Evolutionary conservation across 2,797 vertebrate genomes (phyloP).

Genomic region (Anabas testudineus): DNA sequence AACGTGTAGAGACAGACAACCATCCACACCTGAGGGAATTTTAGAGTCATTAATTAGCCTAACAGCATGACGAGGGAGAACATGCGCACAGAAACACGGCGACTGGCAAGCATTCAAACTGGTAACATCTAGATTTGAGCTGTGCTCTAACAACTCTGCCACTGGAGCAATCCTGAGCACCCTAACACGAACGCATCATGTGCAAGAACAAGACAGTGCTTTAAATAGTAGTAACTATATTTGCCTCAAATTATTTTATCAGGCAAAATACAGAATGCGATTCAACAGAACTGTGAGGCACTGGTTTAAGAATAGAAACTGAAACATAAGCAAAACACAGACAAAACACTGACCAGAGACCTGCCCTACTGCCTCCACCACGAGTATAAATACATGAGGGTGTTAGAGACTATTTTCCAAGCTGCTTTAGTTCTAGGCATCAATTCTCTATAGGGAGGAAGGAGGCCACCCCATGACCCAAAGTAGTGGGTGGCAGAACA

Average conservation of each 20-base stretch:
- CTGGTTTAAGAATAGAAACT: constrained; percentile 35
- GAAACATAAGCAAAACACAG: constrained; percentile 42
- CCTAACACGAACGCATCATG: not conserved
- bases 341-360: constrained; percentile 55
- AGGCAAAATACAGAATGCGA: not conserved
- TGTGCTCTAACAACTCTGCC: too few relatives aligned
- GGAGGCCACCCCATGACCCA: constrained; percentile 21
- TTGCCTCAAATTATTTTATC: not conserved
- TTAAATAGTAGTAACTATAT: not conserved
- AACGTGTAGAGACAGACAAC: too few relatives aligned
- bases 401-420: constrained; percentile 35
- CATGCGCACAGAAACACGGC: too few relatives aligned
- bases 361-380: constrained; percentile 46
- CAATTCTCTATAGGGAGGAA: constrained; percentile 18
- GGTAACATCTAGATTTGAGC: too few relatives aligned
- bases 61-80: too few relatives aligned
- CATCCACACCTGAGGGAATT: too few relatives aligned
- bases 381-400: constrained; percentile 65
- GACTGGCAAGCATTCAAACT: too few relatives aligned
- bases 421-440: constrained; percentile 25
- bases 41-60: too few relatives aligned
- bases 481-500: constrained; percentile 56
- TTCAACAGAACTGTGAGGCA: constrained; percentile 26
- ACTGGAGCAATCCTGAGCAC: too few relatives aligned
- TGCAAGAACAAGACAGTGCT: constrained; percentile 11